These are phyloP conservation scores for Litocranius walleri DNA, from an alignment of 2,113 vertebrate genomes.

Conservation along the genomic window DNA sequence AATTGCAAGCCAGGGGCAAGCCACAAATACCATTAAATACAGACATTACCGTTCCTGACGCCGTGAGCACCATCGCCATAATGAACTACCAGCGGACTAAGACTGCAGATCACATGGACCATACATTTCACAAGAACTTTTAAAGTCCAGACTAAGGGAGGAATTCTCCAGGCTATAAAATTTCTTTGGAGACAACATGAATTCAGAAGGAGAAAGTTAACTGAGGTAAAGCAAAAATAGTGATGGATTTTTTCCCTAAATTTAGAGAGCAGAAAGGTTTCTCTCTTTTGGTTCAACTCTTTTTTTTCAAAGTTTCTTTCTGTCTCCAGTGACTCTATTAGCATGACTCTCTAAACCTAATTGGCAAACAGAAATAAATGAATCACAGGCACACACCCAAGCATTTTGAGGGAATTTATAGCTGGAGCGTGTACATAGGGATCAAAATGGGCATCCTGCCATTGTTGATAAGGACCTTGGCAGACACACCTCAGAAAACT, in stretches of 20 bases:
- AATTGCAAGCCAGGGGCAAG: slow-evolving; percentile 67
- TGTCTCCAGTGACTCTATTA: slow-evolving; percentile 42
- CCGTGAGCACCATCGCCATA: slow-evolving; percentile 45
- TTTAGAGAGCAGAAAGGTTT: slow-evolving; percentile 28
- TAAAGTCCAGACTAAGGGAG: not conserved
- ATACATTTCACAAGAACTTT: slow-evolving; percentile 41
- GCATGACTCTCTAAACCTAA: slow-evolving; percentile 43
- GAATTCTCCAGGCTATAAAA: not conserved
- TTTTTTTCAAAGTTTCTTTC: slow-evolving; percentile 25
- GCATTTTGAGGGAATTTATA: slow-evolving; percentile 58
- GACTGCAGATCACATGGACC: not conserved
- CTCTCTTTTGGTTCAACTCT: not conserved
- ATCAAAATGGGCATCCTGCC: slow-evolving; percentile 56
- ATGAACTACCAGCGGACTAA: slow-evolving; percentile 29
- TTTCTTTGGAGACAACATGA: slow-evolving; percentile 34
- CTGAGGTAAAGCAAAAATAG: slow-evolving; percentile 52
- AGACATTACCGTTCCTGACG: slow-evolving; percentile 48
- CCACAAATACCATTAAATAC: slow-evolving; percentile 64
- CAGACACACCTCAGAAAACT: slow-evolving; percentile 33
- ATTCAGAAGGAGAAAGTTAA: slow-evolving; percentile 56
- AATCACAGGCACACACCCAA: slow-evolving; percentile 39
- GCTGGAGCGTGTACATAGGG: slow-evolving; percentile 37
- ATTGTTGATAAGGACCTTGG: slow-evolving; percentile 46
- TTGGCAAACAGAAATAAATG: slow-evolving; percentile 61
- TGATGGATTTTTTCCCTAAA: slow-evolving; percentile 18